Conservation (phyloP, 2,797 vertebrate genomes). For the Alauda arvensis region DNA sequence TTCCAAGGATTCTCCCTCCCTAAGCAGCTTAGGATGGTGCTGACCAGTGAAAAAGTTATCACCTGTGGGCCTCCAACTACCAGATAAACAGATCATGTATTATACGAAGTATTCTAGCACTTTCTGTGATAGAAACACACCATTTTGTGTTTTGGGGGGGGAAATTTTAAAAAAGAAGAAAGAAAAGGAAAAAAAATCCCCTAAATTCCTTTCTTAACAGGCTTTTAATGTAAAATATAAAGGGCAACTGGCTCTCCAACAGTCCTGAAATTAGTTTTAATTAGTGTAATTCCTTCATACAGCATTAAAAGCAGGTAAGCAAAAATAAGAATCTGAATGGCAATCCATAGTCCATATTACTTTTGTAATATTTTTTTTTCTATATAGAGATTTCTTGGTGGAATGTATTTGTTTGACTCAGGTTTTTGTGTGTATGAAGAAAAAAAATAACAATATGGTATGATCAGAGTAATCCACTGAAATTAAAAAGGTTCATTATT, state of each 20-base stretch:
- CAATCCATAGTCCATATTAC: background rate
- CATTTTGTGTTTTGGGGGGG: background rate
- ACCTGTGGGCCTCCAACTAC: background rate
- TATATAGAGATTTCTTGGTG: background rate
- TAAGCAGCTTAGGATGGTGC: background rate
- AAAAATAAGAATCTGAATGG: background rate
- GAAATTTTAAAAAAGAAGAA: fast-evolving
- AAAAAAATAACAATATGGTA: too few relatives aligned
- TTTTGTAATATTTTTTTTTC: too few relatives aligned
- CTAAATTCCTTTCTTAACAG: background rate
- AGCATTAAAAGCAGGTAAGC: background rate
- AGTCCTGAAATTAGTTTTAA: background rate
- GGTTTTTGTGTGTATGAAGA: background rate
- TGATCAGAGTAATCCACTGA: background rate
- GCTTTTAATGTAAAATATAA: background rate
- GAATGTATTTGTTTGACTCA: background rate
- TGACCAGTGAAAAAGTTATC: background rate
- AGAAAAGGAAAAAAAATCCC: fast-evolving
- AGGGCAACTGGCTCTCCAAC: background rate
- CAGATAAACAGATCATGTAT: background rate
- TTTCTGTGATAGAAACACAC: background rate
- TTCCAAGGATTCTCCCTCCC: background rate
- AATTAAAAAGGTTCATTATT: background rate
- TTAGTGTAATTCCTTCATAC: background rate
- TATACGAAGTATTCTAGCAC: background rate